Percentiles rank a stretch among this genome's conserved stretches.
These are phyloP conservation scores for Crotalus tigris DNA, from an alignment of 2,113 vertebrate genomes.

Conservation along the genomic window DNA sequence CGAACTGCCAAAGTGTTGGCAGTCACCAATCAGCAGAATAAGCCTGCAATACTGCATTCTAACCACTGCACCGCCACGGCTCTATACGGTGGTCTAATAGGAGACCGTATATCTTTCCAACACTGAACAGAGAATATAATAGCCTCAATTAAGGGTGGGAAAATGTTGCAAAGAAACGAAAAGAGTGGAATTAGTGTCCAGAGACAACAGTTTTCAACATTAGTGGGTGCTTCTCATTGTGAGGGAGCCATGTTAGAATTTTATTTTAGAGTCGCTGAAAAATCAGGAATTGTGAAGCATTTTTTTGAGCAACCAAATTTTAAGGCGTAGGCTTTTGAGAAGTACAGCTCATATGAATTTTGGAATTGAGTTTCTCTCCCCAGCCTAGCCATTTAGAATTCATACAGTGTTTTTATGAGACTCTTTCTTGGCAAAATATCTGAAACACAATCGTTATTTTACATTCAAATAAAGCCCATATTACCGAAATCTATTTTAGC, in stretches of 20 bases:
- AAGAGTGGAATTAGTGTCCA: background rate
- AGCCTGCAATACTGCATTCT: background rate
- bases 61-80: background rate
- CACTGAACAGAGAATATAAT: background rate
- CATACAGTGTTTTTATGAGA: background rate
- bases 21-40: background rate
- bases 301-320: background rate
- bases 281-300: background rate
- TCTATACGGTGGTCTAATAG: background rate
- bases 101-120: background rate
- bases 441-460: background rate
- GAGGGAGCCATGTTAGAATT: background rate
- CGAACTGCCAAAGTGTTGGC: background rate
- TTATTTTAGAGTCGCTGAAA: background rate
- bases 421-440: background rate
- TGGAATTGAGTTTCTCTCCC: background rate
- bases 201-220: background rate
- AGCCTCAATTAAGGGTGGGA: background rate
- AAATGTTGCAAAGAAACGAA: background rate
- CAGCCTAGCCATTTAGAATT: background rate
- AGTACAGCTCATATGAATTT: background rate
- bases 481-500: background rate
- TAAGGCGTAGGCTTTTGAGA: background rate
- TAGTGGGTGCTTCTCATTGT: background rate
- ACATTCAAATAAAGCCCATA: background rate